These are phyloP conservation scores for Xenopus tropicalis DNA, from an alignment of 2,113 vertebrate species.

Conservation along the genomic window UCB_Xtro_10.0 CM004452.2:44900001-44900500, in stretches of 20 bases:
- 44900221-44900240: conserved; percentile 60
- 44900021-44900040: too few species aligned
- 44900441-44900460: too few species aligned
- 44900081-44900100: too few species aligned
- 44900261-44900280: conserved; percentile 32
- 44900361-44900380: conserved; percentile 65
- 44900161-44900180: too few species aligned
- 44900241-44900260: conserved; percentile 53
- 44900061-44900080: background rate
- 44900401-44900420: background rate
- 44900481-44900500: too few species aligned
- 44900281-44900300: background rate
- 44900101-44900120: too few species aligned
- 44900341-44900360: conserved; percentile 60
- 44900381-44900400: conserved; percentile 52
- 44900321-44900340: conserved; percentile 60
- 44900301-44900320: background rate
- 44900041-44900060: too few species aligned
- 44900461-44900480: too few species aligned
- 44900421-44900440: background rate
- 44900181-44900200: conserved; percentile 49
- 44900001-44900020: too few species aligned
- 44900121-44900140: too few species aligned
- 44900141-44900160: too few species aligned
- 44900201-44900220: conserved; percentile 70